A percentile compares a stretch with the other conserved stretches of the same genome.
Evolutionary conservation across 2,888 invertebrate genomes (phyloP).

Genomic region (Synergus gifuensis): DNA sequence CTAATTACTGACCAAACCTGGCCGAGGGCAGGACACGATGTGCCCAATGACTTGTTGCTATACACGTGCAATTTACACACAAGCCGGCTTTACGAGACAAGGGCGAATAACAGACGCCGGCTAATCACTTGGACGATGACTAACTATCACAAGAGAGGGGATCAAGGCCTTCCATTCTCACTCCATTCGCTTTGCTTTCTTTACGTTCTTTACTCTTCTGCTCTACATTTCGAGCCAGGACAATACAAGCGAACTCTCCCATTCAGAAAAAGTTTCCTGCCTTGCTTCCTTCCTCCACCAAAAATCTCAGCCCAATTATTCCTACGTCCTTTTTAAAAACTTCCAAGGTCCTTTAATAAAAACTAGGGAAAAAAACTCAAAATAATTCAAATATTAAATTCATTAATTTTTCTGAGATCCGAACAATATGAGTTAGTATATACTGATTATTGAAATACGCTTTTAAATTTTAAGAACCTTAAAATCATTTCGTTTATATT

Average conservation of each 20-base stretch:
- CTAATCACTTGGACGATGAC: slow-evolving; percentile 41
- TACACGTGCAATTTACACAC: slow-evolving; percentile 21
- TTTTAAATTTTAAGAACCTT: too few species aligned
- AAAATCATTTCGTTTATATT: too few species aligned
- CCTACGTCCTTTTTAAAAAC: background rate
- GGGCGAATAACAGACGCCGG: slow-evolving; percentile 39
- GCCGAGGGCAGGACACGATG: background rate
- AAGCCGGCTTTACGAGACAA: slow-evolving; percentile 38
- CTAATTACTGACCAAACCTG: background rate
- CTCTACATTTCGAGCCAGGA: slow-evolving; percentile 27
- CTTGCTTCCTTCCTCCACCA: slow-evolving; percentile 21
- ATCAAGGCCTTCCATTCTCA: slow-evolving; percentile 41
- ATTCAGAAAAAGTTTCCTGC: slow-evolving; percentile 35
- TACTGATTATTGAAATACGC: too few species aligned
- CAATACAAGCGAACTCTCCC: slow-evolving; percentile 25
- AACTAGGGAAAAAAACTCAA: background rate
- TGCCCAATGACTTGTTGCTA: slow-evolving; percentile 5
- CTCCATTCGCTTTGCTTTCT: slow-evolving; percentile 39
- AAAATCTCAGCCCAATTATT: background rate
- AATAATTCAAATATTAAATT: background rate
- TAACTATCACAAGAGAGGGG: slow-evolving; percentile 28
- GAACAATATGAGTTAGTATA: background rate
- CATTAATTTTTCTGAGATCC: background rate
- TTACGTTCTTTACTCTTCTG: slow-evolving; percentile 41
- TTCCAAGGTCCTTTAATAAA: background rate